Conservation (phyloP, 2,797 vertebrate genomes). For the Muscicapa comitata region DNA sequence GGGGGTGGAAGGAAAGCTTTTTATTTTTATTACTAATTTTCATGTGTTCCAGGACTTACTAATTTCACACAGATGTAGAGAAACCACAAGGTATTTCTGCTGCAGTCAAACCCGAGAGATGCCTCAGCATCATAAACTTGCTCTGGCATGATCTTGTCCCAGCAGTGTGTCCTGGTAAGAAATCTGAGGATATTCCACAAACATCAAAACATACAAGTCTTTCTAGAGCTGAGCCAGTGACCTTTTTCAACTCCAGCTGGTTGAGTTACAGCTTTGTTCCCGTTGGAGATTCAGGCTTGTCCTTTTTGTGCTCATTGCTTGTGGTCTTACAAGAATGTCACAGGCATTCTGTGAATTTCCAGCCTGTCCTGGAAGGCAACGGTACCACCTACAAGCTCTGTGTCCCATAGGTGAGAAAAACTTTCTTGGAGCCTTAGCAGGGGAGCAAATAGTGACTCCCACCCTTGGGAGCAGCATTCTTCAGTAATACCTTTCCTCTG, state of each 20-base stretch:
- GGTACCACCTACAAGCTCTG: neutral
- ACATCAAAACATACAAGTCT: slow-evolving; percentile 1
- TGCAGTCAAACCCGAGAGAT: neutral
- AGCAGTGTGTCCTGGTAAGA: neutral
- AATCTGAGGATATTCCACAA: neutral
- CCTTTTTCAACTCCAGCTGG: slow-evolving; percentile 2
- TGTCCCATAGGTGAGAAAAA: fast-evolving
- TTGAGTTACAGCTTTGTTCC: neutral
- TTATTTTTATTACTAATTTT: slow-evolving; percentile 54
- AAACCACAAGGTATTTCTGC: slow-evolving; percentile 49
- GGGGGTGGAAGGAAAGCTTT: slow-evolving; percentile 39
- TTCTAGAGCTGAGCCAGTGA: neutral
- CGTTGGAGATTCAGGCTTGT: neutral
- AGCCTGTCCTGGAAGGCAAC: neutral
- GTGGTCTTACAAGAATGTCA: neutral
- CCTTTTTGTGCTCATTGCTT: neutral
- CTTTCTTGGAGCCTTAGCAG: neutral
- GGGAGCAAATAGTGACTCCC: neutral
- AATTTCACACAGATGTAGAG: slow-evolving; percentile 33
- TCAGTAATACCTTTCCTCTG: neutral
- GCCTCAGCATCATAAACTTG: slow-evolving; percentile 7
- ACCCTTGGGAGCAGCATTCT: neutral
- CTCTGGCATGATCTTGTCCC: neutral
- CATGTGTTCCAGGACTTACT: slow-evolving; percentile 24
- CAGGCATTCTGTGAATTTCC: neutral